Evolutionary conservation across 1,140 invertebrate genomes (phyloP).

Genomic region (Nebria ingens): DNA sequence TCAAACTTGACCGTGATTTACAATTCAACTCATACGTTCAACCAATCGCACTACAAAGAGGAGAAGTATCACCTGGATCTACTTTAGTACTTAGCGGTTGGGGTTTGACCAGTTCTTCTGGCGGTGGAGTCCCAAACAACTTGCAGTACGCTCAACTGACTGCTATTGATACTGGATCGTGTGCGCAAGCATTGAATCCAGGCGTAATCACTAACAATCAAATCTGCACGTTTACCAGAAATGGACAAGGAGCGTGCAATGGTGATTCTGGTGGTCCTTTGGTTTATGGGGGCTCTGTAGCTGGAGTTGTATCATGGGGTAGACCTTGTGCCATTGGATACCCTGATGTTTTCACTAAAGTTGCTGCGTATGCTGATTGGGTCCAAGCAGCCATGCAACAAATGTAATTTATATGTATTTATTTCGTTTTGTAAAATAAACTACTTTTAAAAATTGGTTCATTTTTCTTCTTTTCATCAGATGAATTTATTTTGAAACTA

Average conservation of each 20-base stretch:
- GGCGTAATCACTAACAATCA: slow-evolving; percentile 30
- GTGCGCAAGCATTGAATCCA: no score
- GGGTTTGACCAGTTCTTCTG: slow-evolving; percentile 27
- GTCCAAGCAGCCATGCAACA: slow-evolving; percentile 27
- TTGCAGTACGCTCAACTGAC: slow-evolving; percentile 31
- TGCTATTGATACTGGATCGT: no score
- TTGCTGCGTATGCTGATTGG: slow-evolving; percentile 40
- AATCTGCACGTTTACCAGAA: slow-evolving; percentile 49
- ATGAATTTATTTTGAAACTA: no score
- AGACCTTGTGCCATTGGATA: slow-evolving; percentile 46
- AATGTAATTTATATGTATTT: no score
- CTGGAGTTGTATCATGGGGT: slow-evolving; percentile 55
- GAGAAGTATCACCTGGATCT: slow-evolving; percentile 22
- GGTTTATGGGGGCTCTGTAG: slow-evolving; percentile 35
- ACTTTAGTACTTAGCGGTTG: slow-evolving; percentile 42
- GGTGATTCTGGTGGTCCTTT: slow-evolving; percentile 52
- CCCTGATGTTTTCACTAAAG: slow-evolving; percentile 51
- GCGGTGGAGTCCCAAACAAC: slow-evolving; percentile 27
- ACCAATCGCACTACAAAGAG: slow-evolving; percentile 29
- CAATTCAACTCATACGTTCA: slow-evolving; percentile 35
- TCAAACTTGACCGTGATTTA: slow-evolving; percentile 34
- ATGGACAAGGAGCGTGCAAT: slow-evolving; percentile 44
- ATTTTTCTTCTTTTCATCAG: no score
- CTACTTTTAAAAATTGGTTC: no score
- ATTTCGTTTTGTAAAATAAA: no score